Percentiles rank a stretch among this genome's conserved stretches.
Conservation (phyloP, 37 sponge, comb jelly and placozoan species). For the Chondrilla cf. caribensis region DNA sequence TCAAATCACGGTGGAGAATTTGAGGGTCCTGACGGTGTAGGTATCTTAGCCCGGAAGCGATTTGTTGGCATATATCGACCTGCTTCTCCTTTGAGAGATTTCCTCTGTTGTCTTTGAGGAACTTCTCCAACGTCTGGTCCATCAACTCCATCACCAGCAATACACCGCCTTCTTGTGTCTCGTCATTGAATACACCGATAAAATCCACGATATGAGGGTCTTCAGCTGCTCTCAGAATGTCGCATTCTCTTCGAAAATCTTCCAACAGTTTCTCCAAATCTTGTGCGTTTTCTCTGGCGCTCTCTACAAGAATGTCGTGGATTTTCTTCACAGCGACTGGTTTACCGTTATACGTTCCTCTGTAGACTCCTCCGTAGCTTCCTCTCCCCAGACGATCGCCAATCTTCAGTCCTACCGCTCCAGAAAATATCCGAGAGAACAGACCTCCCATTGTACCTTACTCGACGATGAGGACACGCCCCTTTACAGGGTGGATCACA, state of each 20-base stretch:
- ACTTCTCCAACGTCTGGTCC: neutral
- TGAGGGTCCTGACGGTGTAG: neutral
- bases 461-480: neutral
- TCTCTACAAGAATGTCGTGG: neutral
- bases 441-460: neutral
- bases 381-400: neutral
- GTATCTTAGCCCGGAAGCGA: neutral
- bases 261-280: neutral
- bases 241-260: neutral
- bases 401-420: neutral
- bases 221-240: neutral
- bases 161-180: neutral
- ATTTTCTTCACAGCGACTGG: constrained; percentile 16
- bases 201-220: neutral
- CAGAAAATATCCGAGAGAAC: neutral
- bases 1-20: neutral
- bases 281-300: neutral
- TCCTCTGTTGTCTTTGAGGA: neutral
- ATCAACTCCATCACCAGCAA: neutral
- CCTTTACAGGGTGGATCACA: too few relatives aligned
- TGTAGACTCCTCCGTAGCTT: neutral
- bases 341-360: neutral
- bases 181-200: neutral
- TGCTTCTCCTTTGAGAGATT: neutral
- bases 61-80: neutral